Conservation (phyloP, 2,888 invertebrate genomes). For the Hesperia comma region DNA sequence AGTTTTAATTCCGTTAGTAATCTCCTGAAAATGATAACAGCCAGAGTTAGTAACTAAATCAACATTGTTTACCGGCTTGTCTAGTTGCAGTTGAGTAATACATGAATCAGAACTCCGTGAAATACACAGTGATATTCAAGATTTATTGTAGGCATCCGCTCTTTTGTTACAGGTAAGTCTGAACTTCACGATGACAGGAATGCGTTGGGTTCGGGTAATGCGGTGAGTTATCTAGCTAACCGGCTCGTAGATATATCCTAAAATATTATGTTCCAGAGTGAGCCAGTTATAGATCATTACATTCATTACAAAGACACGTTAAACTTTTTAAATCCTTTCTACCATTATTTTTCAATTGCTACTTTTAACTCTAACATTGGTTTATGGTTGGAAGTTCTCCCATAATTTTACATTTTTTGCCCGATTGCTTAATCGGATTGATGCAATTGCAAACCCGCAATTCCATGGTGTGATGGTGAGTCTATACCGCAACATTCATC, state of each 20-base stretch:
- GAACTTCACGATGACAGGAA: constrained; percentile 33
- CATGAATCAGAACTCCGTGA: constrained; percentile 48
- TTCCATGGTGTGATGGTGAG: no score
- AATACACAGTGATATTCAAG: constrained; percentile 47
- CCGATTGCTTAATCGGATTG: no score
- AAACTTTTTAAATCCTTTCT: no score
- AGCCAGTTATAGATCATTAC: no score
- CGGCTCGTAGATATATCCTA: not conserved
- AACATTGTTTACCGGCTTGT: constrained; percentile 49
- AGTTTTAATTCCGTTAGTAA: constrained; percentile 41
- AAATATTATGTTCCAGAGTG: not conserved
- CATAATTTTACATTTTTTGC: no score
- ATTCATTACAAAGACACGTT: no score
- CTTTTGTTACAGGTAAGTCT: constrained; percentile 51
- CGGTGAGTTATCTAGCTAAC: constrained; percentile 47
- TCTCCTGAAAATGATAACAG: constrained; percentile 39
- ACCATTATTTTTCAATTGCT: no score
- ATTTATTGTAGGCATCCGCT: constrained; percentile 58
- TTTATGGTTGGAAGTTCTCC: no score
- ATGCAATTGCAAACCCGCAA: no score
- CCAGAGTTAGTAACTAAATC: constrained; percentile 51
- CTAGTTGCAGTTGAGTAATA: constrained; percentile 55
- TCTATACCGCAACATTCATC: no score
- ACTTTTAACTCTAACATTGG: no score
- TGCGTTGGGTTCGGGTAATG: constrained; percentile 36